phyloP scores from a whole-genome alignment of 2,113 vertebrate genomes.

The Peromyscus leucopus region DNA sequence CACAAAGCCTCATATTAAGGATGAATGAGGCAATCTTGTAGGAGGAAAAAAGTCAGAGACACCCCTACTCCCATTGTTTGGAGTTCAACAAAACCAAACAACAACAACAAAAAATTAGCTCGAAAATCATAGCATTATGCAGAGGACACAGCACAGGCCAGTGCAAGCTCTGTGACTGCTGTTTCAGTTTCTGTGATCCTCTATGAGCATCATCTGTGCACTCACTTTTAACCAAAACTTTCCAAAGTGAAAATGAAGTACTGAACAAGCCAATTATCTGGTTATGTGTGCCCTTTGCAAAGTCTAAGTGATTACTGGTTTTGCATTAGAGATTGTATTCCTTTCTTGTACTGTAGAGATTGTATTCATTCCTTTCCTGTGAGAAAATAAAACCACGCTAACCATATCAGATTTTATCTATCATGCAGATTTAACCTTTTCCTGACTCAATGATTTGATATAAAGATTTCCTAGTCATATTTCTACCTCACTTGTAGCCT shows the following conservation, averaged over 20 bases:
- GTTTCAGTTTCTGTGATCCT: neutral
- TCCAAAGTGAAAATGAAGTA: neutral
- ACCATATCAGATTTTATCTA: neutral
- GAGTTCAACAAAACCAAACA: neutral
- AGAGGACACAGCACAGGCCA: neutral
- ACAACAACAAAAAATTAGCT: neutral
- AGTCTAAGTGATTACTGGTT: neutral
- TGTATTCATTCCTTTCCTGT: neutral
- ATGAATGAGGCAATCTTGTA: neutral
- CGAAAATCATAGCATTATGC: neutral
- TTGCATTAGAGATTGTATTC: neutral
- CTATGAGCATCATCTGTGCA: neutral
- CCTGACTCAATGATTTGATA: neutral
- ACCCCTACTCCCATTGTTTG: neutral
- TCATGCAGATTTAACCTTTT: constrained; percentile 60
- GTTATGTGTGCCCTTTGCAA: neutral
- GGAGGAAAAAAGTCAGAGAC: neutral
- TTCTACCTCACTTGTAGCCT: neutral
- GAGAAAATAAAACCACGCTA: constrained; percentile 37
- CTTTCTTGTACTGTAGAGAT: neutral
- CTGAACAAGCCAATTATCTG: neutral
- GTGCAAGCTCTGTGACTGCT: neutral
- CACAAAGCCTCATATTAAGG: neutral
- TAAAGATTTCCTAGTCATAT: constrained; percentile 46
- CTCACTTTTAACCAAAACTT: neutral